Percentiles rank a stretch among this genome's conserved stretches.
Evolutionary conservation across 2,797 vertebrate genomes (phyloP).

Genomic region (Nasua narica): DNA sequence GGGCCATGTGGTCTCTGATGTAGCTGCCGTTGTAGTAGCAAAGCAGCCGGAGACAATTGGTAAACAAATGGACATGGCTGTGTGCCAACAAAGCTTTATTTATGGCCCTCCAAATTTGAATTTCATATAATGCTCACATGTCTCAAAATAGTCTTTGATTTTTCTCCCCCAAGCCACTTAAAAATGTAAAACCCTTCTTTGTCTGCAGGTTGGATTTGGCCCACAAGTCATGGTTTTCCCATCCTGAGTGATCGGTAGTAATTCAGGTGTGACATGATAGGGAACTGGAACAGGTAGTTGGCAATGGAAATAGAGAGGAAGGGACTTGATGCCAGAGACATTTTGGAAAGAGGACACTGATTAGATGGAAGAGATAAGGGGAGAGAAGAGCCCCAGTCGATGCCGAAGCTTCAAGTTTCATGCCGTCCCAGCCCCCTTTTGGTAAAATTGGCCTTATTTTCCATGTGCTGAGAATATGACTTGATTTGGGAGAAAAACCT

Average conservation of each 20-base stretch:
- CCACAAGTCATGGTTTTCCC: not conserved
- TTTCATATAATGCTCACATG: not conserved
- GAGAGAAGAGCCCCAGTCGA: not conserved
- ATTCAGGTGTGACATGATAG: not conserved
- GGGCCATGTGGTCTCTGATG: not conserved
- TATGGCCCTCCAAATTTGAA: not conserved
- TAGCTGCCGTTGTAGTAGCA: not conserved
- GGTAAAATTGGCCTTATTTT: not conserved
- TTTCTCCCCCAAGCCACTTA: not conserved
- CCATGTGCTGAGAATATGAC: not conserved
- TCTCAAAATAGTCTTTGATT: not conserved
- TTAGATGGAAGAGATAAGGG: not conserved
- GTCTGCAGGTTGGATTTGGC: not conserved
- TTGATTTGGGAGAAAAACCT: not conserved
- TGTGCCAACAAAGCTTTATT: not conserved
- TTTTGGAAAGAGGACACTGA: conserved; percentile 25
- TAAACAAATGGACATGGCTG: not conserved
- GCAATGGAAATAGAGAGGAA: not conserved
- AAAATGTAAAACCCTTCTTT: not conserved
- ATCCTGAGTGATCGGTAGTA: not conserved
- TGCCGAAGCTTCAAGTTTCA: not conserved
- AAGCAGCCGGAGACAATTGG: not conserved
- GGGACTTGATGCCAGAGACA: not conserved
- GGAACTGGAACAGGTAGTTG: not conserved
- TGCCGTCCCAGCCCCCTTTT: not conserved